Conservation (phyloP, 2,113 vertebrate genomes). For the Eidolon helvum region DNA sequence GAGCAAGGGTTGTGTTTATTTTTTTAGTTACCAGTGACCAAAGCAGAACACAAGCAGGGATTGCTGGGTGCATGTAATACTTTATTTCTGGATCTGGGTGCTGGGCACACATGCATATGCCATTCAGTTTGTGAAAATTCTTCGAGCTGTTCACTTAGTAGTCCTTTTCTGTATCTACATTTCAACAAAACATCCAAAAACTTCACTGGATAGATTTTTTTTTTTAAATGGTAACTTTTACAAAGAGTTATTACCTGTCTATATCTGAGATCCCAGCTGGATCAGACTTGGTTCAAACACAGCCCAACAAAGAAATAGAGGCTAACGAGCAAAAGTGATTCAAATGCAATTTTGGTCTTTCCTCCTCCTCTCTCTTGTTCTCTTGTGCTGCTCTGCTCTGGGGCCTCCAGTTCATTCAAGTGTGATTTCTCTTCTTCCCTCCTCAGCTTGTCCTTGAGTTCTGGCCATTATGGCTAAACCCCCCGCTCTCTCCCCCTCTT, state of each 20-base stretch:
- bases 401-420: not conserved
- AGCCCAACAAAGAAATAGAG: not conserved
- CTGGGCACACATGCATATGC: not conserved
- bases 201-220: not conserved
- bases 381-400: not conserved
- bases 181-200: not conserved
- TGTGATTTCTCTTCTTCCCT: not conserved
- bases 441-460: not conserved
- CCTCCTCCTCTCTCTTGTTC: not conserved
- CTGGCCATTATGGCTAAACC: not conserved
- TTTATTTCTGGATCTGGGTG: not conserved
- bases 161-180: not conserved
- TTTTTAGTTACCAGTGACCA: not conserved
- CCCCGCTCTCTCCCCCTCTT: not conserved
- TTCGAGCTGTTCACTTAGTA: not conserved
- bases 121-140: not conserved
- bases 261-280: not conserved
- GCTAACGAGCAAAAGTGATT: not conserved
- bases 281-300: not conserved
- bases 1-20: not conserved
- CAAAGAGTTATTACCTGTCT: not conserved
- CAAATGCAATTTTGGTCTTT: not conserved
- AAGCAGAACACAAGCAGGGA: not conserved
- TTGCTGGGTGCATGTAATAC: not conserved
- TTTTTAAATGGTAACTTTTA: not conserved